Evolutionary conservation across 2,888 invertebrate species (phyloP).

Genomic region (Actias luna): DNA sequence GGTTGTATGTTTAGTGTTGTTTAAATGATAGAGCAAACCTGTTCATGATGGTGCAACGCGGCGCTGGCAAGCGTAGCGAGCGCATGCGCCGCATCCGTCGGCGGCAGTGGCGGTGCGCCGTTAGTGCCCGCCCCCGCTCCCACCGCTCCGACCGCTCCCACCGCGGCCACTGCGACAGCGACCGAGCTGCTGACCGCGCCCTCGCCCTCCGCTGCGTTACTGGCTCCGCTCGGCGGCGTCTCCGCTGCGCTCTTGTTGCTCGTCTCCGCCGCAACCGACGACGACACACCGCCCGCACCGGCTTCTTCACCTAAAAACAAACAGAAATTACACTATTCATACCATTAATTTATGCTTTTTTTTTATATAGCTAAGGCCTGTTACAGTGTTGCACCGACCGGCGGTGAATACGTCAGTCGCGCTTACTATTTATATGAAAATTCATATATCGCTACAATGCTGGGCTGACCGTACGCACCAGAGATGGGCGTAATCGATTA

Average conservation of each 20-base stretch:
- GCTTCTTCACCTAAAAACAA: conserved; percentile 46
- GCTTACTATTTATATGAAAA: too few species aligned
- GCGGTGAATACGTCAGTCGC: too few species aligned
- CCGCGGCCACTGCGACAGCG: conserved; percentile 26
- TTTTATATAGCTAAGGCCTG: too few species aligned
- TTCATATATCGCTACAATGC: too few species aligned
- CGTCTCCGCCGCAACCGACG: conserved; percentile 47
- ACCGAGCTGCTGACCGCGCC: conserved; percentile 59
- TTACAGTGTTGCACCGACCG: too few species aligned
- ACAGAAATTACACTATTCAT: not conserved
- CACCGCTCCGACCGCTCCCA: too few species aligned
- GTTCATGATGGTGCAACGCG: conserved; percentile 80
- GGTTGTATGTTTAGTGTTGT: too few species aligned
- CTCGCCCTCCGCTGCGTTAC: conserved; percentile 38
- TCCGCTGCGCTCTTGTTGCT: conserved; percentile 33
- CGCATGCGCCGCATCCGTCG: conserved; percentile 83
- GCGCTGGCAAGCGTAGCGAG: conserved; percentile 88
- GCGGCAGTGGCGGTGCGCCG: conserved; percentile 67
- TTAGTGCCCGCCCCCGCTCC: conserved; percentile 30
- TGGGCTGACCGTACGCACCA: too few species aligned
- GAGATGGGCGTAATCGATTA: too few species aligned
- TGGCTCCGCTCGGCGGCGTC: conserved; percentile 27
- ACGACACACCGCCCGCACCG: conserved; percentile 61
- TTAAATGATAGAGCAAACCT: conserved; percentile 39
- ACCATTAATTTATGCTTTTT: too few species aligned